Evolutionary conservation across 2,797 vertebrate species (phyloP).

Genomic region (Spinibarbus caldwelli): DNA sequence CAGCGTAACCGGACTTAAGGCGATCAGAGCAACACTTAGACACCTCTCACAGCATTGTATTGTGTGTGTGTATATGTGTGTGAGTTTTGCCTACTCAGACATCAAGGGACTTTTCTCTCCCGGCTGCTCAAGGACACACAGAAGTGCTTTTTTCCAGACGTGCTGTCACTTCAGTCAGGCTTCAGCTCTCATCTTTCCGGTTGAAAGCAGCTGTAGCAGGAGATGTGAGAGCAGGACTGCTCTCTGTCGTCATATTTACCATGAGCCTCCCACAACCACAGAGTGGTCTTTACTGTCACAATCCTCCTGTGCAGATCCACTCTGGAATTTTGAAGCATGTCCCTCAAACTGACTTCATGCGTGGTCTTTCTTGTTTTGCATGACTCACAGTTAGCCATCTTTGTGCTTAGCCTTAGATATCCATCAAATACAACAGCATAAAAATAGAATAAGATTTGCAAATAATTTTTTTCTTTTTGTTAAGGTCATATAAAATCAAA

Average conservation of each 20-base stretch:
- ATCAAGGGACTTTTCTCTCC: conserved; percentile 54
- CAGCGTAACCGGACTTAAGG: not conserved
- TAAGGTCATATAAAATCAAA: not conserved
- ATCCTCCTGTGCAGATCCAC: not conserved
- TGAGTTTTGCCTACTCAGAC: conserved; percentile 36
- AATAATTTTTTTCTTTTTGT: not conserved
- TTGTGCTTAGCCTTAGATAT: not conserved
- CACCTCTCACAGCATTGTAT: not conserved
- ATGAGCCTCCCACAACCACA: not conserved
- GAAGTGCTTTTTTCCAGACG: conserved; percentile 43
- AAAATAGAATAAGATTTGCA: not conserved
- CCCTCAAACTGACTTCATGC: not conserved
- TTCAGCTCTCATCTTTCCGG: conserved; percentile 53
- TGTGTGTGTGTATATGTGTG: not conserved
- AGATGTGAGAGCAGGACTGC: conserved; percentile 50
- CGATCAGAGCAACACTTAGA: conserved; percentile 22
- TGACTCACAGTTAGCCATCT: not conserved
- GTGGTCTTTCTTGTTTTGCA: not conserved
- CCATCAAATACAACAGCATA: not conserved
- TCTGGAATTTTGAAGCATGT: not conserved
- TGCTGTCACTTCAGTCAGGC: conserved; percentile 55
- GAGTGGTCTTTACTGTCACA: conserved; percentile 1
- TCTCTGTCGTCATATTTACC: conserved; percentile 46
- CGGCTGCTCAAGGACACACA: conserved; percentile 48
- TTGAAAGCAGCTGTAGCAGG: conserved; percentile 52